A percentile compares a stretch with the other conserved stretches of the same genome.
phyloP scores from a whole-genome alignment of 2,797 vertebrate species.

The Thripadectes ignobilis region DNA sequence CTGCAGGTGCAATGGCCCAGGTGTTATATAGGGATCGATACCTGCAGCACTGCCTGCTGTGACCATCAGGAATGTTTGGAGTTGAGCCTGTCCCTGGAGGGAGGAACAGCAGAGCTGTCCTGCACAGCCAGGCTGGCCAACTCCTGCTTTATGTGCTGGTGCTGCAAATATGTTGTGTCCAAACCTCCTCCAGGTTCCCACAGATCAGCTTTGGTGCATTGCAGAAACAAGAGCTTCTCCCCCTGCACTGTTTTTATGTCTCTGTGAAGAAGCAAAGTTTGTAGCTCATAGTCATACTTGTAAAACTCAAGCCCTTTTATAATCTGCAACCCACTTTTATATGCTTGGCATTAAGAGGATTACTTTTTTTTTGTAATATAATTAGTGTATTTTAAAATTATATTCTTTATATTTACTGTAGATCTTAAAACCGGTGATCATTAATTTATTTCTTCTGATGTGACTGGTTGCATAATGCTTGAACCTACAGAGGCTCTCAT shows the following conservation, averaged over 20 bases:
- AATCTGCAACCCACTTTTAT: not conserved
- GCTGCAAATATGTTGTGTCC: not conserved
- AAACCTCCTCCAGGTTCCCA: not conserved
- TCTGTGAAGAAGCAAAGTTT: not conserved
- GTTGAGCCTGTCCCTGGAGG: not conserved
- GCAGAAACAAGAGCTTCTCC: not conserved
- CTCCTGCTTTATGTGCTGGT: not conserved
- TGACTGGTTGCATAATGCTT: not conserved
- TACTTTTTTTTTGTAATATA: not conserved
- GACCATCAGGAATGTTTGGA: not conserved
- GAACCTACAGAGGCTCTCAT: not conserved
- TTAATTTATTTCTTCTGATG: not conserved
- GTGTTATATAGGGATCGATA: too few relatives aligned
- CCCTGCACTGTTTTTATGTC: not conserved
- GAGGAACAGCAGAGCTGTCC: not conserved
- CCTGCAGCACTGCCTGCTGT: not conserved
- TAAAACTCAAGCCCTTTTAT: not conserved
- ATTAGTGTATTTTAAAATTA: not conserved
- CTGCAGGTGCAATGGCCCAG: too few relatives aligned
- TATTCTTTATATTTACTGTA: not conserved
- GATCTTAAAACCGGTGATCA: not conserved
- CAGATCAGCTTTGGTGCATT: not conserved
- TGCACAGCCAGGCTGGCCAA: not conserved
- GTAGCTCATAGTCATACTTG: not conserved
- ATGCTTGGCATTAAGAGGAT: not conserved